Percentiles rank a stretch among this genome's conserved stretches.
Evolutionary conservation across 2,888 invertebrate species (phyloP).

Genomic region (Aleiodes testaceus): DNA sequence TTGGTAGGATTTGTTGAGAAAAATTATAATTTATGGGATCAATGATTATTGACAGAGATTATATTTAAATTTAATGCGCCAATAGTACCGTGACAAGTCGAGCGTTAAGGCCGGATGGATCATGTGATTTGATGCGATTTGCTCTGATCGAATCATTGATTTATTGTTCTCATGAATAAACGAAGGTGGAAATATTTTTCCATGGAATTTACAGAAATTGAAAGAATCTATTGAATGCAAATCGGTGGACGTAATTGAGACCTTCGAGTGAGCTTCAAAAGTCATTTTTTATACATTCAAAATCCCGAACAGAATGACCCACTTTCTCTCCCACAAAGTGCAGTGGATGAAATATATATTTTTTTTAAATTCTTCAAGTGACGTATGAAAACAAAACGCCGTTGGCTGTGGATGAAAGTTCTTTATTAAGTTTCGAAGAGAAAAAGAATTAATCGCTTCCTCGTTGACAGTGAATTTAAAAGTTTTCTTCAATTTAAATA

Average conservation of each 20-base stretch:
- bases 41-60: conserved; percentile 28
- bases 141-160: conserved; percentile 21
- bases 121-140: conserved; percentile 14
- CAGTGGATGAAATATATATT: conserved; percentile 2
- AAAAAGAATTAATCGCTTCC: background rate
- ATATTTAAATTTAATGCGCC: conserved; percentile 36
- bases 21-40: conserved; percentile 14
- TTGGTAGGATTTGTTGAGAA: background rate
- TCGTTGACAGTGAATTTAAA: conserved; percentile 3
- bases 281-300: conserved; percentile 42
- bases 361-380: conserved; percentile 16
- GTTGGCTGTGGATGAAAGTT: conserved; percentile 13
- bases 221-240: background rate
- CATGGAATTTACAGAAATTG: background rate
- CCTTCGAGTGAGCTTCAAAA: conserved; percentile 54
- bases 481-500: conserved; percentile 13
- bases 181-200: background rate
- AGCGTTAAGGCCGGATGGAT: conserved; percentile 33
- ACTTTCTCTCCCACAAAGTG: conserved; percentile 7
- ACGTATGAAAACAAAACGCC: conserved; percentile 30
- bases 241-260: conserved; percentile 57
- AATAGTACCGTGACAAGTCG: conserved; percentile 35
- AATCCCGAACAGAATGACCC: conserved; percentile 17
- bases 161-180: background rate
- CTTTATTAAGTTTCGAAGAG: conserved; percentile 20